Base-by-base conservation (phyloP, 2,888 invertebrate genomes). In the Brachylomia viminalis region DNA sequence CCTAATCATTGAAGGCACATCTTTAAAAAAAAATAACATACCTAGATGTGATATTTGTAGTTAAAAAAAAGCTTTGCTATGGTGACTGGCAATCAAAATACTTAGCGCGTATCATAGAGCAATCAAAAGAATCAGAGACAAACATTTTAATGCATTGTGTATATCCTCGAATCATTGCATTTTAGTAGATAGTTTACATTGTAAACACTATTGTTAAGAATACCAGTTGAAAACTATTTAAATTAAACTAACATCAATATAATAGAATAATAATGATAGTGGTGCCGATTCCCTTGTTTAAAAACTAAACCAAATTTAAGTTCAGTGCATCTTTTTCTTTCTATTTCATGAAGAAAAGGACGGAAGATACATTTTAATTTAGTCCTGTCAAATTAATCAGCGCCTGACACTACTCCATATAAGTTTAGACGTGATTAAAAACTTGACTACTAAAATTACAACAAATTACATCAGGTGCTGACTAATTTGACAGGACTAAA, bases 91-190 rank as follows among this genome's bases (percentile, higher is more conserved):
- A 65, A 54, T 62, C 17, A 52, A 67, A 59, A 62, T n/a, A 66
- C 4, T 33, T n/a, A 54, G 38, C 49, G 27, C 27, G 30, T 69
- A 58, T 30, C 66, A 58, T 27, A 33, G 15, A 61, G 20, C n/a
- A 72, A 66, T 66, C 38, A 64, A 65, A 52, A 56, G 42, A 62
- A 64, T 68, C 72, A 76, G n/a, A 77, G 13, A 17, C 56, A 49
- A 30, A 72, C 45, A 74, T 82, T 68, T 64, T 30, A 65, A 72
- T 52, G 72, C 70, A 72, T 84, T 73, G 67, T 64, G 52, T 70
- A 64, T 45, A 79, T 65, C 27, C 20, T 84, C 58, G 47, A 76
- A 68, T 84, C 68, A 71, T 72, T 62, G 58, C 61, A 72, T 84
- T 80, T 68, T 74, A 68, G 54, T 54, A 59, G 8, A 45, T 23